Percentiles rank a stretch among this genome's conserved stretches.
phyloP scores from a whole-genome alignment of 1,140 invertebrate genomes.

The Pissodes strobi region DNA sequence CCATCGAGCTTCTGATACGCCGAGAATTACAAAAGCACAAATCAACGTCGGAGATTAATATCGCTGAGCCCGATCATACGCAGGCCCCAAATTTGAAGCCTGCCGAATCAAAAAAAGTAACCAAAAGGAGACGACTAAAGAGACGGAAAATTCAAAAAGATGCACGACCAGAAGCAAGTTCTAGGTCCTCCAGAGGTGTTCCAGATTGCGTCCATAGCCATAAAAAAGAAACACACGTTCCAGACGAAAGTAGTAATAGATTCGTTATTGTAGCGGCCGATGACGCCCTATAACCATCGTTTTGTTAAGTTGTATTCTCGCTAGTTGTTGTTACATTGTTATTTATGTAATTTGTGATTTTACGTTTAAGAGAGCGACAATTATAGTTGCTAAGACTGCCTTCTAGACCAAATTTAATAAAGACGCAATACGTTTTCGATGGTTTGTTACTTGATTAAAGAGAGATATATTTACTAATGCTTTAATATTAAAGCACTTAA shows the following conservation, averaged over 20 bases:
- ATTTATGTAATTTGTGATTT: conserved; percentile 12
- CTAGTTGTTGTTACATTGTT: conserved; percentile 12
- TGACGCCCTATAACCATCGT: not conserved
- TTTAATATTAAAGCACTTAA: too few relatives aligned
- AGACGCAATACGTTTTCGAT: too few relatives aligned
- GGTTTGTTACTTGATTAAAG: too few relatives aligned
- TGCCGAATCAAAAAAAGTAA: not conserved
- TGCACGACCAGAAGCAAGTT: not conserved
- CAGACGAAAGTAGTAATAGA: conserved; percentile 26
- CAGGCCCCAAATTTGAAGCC: not conserved
- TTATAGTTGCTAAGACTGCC: conserved; percentile 15
- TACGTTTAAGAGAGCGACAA: not conserved
- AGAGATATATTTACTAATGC: too few relatives aligned
- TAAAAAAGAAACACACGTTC: conserved; percentile 3
- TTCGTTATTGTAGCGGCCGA: conserved; percentile 29
- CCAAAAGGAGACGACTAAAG: conserved; percentile 11
- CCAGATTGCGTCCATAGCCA: not conserved
- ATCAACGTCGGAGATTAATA: not conserved
- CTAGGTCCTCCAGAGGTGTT: not conserved
- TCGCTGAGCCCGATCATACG: not conserved
- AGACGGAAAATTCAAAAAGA: conserved; percentile 17
- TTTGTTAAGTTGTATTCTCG: not conserved
- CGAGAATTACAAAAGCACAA: not conserved
- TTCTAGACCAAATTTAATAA: too few relatives aligned
- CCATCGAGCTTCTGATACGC: not conserved